Evolutionary conservation across 2,113 vertebrate species (phyloP).

Genomic region (Chaetodon auriga): DNA sequence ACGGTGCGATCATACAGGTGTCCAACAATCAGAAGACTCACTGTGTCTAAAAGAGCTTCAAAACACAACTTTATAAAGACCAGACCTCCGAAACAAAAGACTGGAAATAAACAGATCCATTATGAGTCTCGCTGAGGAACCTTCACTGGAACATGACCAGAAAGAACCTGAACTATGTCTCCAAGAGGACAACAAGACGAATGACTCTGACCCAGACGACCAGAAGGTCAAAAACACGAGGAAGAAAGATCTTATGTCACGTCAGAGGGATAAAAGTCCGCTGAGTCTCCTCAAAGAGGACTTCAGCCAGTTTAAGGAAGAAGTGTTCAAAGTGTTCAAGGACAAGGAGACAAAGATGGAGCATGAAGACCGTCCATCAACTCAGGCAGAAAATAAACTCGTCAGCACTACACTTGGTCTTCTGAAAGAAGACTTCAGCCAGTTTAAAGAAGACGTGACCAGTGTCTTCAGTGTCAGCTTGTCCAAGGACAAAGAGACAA

Average conservation of each 20-base stretch:
- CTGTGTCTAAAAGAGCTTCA: background rate
- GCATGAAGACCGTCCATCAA: background rate
- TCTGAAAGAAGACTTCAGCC: constrained; percentile 28
- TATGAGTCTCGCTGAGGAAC: constrained; percentile 34
- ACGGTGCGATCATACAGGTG: background rate
- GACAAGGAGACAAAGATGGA: constrained; percentile 30
- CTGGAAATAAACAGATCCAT: background rate
- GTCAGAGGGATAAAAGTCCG: constrained; percentile 5
- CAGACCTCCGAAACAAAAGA: background rate
- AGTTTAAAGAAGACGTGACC: constrained; percentile 40
- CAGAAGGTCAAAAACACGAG: background rate
- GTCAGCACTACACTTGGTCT: background rate
- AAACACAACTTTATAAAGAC: background rate
- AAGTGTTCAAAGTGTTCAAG: constrained; percentile 52
- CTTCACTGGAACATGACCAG: background rate
- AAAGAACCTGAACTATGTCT: background rate
- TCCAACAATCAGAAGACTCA: background rate
- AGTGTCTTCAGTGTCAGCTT: constrained; percentile 24
- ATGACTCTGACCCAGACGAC: background rate
- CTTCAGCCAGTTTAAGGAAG: constrained; percentile 53
- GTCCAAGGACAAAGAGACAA: constrained; percentile 19
- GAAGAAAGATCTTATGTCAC: background rate
- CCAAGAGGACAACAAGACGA: background rate
- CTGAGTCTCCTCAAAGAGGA: constrained; percentile 60
- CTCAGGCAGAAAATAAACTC: background rate